Base-by-base conservation (phyloP, 2,797 vertebrate species). In the Enteromius thamalakanensis region DNA sequence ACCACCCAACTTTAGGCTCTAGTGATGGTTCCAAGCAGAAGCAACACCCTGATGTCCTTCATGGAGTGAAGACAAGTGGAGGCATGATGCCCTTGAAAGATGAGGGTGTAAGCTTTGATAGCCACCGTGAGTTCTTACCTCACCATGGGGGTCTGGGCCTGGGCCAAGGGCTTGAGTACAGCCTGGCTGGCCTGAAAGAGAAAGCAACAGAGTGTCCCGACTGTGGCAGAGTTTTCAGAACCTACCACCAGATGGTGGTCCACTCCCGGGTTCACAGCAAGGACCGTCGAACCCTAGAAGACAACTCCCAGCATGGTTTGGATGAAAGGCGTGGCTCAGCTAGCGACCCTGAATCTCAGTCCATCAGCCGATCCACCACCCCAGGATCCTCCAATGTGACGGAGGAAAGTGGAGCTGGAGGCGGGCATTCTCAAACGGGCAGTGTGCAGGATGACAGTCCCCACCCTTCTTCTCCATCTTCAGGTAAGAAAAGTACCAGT, bases 401-500 rank as follows among this genome's bases (percentile, higher is more conserved):
- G 0, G 98, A 99, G 91, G 98, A 99, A 93, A 99, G 97, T 0
- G 97, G 96, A 80, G 93, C 93, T 7, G 98, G 97, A 84, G 98
- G 98, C 34, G 97, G 96, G 85, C 96, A 98, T 80, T 99, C 98
- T 0, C 97, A 98, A 95, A 96, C 97, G 0, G 98, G 98, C 87
- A 99, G 97, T 6, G 96, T 98, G 85, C 98, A 98, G 86, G 98
- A 99, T 90, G 98, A 99, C 93, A 99, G 98, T 89, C 98, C 98
- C 6, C 98, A 98, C 87, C 98, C 98, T 47, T 98, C 98, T 75
- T 99, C 98, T 21, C 98, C 98, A 60, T 98, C 97, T 75, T 99
- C 98, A 96, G 98, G 98, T 99, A 97, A 88, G 93, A 34, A 4
- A 15, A 6, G 11, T 47, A 23, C 65, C 29, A 32, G 14, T 6